A percentile compares a stretch with the other conserved stretches of the same genome.
These are phyloP conservation scores for Capricornis sumatraensis DNA, from an alignment of 2,113 vertebrate genomes.

Conservation along the genomic window DNA sequence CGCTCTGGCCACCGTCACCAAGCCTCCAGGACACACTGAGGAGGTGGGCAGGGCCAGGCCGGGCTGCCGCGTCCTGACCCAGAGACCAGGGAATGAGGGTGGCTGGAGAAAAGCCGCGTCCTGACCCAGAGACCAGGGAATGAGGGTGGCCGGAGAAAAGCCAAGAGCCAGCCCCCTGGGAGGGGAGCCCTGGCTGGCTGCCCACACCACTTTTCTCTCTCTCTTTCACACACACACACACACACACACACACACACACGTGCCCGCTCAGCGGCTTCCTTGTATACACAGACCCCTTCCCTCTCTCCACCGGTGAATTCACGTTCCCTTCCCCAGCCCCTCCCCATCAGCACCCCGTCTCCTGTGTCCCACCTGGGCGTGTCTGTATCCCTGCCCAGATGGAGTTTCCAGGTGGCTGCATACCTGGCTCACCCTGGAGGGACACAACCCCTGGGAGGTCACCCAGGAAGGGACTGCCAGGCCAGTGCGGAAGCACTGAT, in stretches of 20 bases:
- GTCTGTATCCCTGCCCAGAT: not conserved
- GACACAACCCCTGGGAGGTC: not conserved
- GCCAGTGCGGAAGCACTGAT: not conserved
- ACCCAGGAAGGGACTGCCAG: rapidly evolving
- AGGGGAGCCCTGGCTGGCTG: rapidly evolving
- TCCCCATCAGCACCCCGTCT: not conserved
- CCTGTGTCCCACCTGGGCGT: not conserved
- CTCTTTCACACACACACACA: not conserved
- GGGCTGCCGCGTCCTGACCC: not conserved
- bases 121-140: not conserved
- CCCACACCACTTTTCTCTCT: not conserved
- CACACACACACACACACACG: not conserved
- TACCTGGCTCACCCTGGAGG: not conserved
- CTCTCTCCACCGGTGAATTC: not conserved
- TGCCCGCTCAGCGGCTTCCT: not conserved
- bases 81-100: not conserved
- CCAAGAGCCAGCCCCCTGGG: rapidly evolving
- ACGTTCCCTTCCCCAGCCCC: not conserved
- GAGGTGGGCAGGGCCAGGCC: not conserved
- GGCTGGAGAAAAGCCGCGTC: not conserved
- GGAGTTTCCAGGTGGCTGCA: not conserved
- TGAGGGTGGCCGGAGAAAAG: not conserved
- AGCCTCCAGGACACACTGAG: not conserved
- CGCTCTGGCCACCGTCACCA: not conserved
- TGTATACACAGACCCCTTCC: no score